Evolutionary conservation across 2,888 invertebrate species (phyloP).

Genomic region (Osmoderma eremita): DNA sequence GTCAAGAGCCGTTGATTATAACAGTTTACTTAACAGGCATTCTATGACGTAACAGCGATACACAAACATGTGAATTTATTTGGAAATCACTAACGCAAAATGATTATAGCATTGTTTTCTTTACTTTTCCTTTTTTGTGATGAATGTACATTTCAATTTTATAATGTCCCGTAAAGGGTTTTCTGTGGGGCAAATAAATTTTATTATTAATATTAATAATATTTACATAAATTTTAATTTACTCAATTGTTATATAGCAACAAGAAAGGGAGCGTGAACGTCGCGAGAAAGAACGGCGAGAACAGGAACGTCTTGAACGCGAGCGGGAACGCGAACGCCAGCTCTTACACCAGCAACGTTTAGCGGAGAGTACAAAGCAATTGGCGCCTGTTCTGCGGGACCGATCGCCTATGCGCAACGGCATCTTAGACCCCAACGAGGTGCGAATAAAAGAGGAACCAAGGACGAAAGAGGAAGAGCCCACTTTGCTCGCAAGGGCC

Average conservation of each 20-base stretch:
- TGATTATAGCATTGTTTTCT: no score
- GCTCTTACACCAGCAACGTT: conserved; percentile 67
- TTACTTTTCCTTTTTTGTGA: no score
- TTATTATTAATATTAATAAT: no score
- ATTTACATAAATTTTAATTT: conserved; percentile 8
- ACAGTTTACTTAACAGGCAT: no score
- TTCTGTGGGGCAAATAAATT: no score
- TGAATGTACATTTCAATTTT: no score
- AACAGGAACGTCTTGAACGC: conserved; percentile 67
- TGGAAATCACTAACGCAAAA: no score
- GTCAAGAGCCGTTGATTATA: no score
- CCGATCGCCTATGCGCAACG: conserved; percentile 82
- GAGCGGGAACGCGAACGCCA: conserved; percentile 72
- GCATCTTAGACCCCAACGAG: conserved; percentile 65
- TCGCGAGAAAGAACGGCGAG: conserved; percentile 65
- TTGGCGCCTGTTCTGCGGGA: conserved; percentile 66
- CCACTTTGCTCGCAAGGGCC: conserved; percentile 63
- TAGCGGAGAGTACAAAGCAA: conserved; percentile 66
- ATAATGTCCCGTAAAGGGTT: no score
- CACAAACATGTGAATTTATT: no score
- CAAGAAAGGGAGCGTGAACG: conserved; percentile 64
- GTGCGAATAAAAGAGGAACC: conserved; percentile 75
- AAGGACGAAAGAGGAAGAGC: conserved; percentile 65
- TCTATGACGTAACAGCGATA: no score
- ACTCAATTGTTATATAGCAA: conserved; percentile 51